Evolutionary conservation across 2,888 invertebrate genomes (phyloP).

Genomic region (Icerya purchasi): DNA sequence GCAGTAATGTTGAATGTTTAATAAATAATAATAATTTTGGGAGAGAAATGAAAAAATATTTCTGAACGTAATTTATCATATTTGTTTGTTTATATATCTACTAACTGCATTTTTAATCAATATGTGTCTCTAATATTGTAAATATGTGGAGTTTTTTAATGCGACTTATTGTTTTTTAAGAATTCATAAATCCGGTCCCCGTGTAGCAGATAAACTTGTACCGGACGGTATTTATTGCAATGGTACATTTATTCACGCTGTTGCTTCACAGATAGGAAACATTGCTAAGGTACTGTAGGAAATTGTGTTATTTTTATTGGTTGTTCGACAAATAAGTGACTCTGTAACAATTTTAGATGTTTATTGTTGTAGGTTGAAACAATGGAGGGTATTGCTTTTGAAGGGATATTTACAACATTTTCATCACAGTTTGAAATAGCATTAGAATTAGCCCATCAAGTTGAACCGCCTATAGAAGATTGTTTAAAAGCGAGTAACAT

Average conservation of each 20-base stretch:
- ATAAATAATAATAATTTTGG: too few relatives aligned
- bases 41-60: too few relatives aligned
- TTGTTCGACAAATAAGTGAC: too few relatives aligned
- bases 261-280: slow-evolving; percentile 65
- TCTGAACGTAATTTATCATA: too few relatives aligned
- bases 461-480: slow-evolving; percentile 27
- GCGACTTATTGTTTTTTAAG: too few relatives aligned
- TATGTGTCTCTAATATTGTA: too few relatives aligned
- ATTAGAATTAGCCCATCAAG: slow-evolving; percentile 65
- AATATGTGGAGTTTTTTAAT: too few relatives aligned
- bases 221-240: slow-evolving; percentile 78
- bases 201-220: too few relatives aligned
- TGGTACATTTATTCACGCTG: slow-evolving; percentile 72
- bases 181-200: background rate
- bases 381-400: slow-evolving; percentile 62
- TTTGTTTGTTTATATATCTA: too few relatives aligned
- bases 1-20: too few relatives aligned
- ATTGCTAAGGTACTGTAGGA: slow-evolving; percentile 29
- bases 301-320: background rate
- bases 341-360: background rate
- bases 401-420: slow-evolving; percentile 76
- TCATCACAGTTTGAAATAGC: slow-evolving; percentile 74
- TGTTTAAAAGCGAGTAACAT: slow-evolving; percentile 6
- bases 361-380: slow-evolving; percentile 36
- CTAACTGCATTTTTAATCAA: too few relatives aligned